These are phyloP conservation scores for Plestiodon gilberti DNA, from an alignment of 2,113 vertebrate genomes.

Conservation along the genomic window DNA sequence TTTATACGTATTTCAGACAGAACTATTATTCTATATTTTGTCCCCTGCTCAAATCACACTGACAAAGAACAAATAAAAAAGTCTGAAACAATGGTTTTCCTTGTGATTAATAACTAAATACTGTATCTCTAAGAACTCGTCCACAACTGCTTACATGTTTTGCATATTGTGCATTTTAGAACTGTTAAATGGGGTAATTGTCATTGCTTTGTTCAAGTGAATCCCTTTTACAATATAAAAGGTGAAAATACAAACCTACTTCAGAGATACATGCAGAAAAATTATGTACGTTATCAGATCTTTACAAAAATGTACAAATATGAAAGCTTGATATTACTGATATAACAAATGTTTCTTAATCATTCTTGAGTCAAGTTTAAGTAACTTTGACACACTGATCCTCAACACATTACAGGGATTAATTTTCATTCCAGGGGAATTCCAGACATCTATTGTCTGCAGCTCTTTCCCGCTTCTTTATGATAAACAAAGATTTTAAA, in stretches of 20 bases:
- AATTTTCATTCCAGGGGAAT: not conserved
- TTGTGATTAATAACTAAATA: conserved; percentile 34
- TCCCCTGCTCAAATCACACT: conserved; percentile 32
- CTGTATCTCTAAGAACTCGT: conserved; percentile 37
- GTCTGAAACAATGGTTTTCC: not conserved
- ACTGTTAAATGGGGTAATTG: not conserved
- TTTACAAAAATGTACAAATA: not conserved
- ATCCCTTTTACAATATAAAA: not conserved
- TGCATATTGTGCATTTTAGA: not conserved
- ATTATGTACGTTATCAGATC: not conserved
- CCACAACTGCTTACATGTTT: not conserved
- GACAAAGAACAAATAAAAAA: conserved; percentile 31
- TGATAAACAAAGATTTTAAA: not conserved
- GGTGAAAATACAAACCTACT: not conserved
- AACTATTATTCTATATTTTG: conserved; percentile 45
- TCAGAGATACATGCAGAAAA: not conserved
- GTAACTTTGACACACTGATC: not conserved
- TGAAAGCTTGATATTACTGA: not conserved
- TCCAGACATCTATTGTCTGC: not conserved
- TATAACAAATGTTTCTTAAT: not conserved
- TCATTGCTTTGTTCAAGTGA: not conserved
- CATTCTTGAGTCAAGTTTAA: not conserved
- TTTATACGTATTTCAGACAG: conserved; percentile 10
- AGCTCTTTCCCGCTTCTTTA: not conserved
- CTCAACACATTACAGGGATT: not conserved